Evolutionary conservation across 1,140 invertebrate genomes (phyloP).

Genomic region (Heliconius nattereri): DNA sequence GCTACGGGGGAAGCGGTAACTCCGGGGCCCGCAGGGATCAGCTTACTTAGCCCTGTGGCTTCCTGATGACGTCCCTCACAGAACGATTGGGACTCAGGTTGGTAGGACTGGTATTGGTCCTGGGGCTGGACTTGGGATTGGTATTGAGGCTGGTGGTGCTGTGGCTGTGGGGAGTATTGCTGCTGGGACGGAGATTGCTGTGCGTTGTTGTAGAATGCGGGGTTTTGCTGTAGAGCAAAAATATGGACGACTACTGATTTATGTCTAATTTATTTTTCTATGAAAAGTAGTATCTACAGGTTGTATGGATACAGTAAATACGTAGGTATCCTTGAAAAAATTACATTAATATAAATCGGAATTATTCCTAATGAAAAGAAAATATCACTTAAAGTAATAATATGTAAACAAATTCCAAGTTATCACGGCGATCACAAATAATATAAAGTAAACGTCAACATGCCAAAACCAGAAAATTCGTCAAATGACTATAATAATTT

Average conservation of each 20-base stretch:
- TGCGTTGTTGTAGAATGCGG: slow-evolving; percentile 74
- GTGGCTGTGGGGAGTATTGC: slow-evolving; percentile 66
- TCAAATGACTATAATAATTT: neutral
- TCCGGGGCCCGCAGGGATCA: slow-evolving; percentile 70
- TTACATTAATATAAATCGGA: neutral
- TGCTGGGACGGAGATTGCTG: slow-evolving; percentile 76
- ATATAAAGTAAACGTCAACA: neutral
- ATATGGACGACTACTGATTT: slow-evolving; percentile 22
- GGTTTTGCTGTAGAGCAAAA: slow-evolving; percentile 70
- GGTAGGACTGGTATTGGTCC: slow-evolving; percentile 59
- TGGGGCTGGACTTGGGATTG: slow-evolving; percentile 63
- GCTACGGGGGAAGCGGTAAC: slow-evolving; percentile 52
- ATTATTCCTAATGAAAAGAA: neutral
- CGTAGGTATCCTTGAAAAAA: neutral
- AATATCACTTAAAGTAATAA: neutral
- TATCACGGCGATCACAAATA: neutral
- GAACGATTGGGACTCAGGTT: slow-evolving; percentile 70
- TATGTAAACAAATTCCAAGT: neutral
- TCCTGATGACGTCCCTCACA: slow-evolving; percentile 67
- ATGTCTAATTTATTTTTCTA: neutral
- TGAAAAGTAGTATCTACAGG: neutral
- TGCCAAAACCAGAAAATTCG: neutral
- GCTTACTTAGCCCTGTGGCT: slow-evolving; percentile 67
- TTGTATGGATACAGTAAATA: neutral
- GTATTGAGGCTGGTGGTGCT: slow-evolving; percentile 57